Evolutionary conservation across 2,888 invertebrate genomes (phyloP).

Genomic region (Chaetogeoica ovagalla): DNA sequence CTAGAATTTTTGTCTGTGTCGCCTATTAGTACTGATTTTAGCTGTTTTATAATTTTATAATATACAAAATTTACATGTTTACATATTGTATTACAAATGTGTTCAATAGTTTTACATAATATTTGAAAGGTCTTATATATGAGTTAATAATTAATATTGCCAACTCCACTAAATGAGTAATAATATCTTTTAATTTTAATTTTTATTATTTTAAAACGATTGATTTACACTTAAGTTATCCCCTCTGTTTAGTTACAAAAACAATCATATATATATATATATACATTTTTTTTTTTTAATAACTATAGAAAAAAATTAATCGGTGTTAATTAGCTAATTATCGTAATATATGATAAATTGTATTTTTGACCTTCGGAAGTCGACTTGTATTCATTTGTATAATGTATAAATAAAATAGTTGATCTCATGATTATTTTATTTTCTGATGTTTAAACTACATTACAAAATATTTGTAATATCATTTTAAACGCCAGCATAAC

Average conservation of each 20-base stretch:
- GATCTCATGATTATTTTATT: slow-evolving; percentile 53
- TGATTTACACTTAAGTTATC: slow-evolving; percentile 30
- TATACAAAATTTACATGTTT: slow-evolving; percentile 10
- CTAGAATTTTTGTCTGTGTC: slow-evolving; percentile 16
- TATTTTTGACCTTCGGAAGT: slow-evolving; percentile 15
- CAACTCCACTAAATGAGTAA: slow-evolving; percentile 23
- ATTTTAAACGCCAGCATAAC: slow-evolving; percentile 24
- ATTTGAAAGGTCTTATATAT: slow-evolving; percentile 15
- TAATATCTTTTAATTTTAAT: slow-evolving; percentile 32
- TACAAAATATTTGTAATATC: slow-evolving; percentile 25
- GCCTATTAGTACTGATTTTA: slow-evolving; percentile 48
- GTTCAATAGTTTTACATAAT: slow-evolving; percentile 51
- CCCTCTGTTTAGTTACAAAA: slow-evolving; percentile 15
- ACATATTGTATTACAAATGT: slow-evolving; percentile 38
- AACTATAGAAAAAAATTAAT: slow-evolving; percentile 28
- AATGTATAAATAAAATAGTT: slow-evolving; percentile 40
- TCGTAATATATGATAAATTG: slow-evolving; percentile 22
- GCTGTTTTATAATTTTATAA: neutral
- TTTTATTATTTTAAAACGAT: slow-evolving; percentile 24
- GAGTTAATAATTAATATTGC: slow-evolving; percentile 22
- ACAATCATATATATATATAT: neutral
- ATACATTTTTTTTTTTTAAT: slow-evolving; percentile 11
- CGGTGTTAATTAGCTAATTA: slow-evolving; percentile 49
- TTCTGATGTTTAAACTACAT: slow-evolving; percentile 35
- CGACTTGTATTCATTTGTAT: slow-evolving; percentile 48